These are phyloP conservation scores for Abscondita cerata DNA, from an alignment of 2,888 invertebrate species.

Conservation along the genomic window DNA sequence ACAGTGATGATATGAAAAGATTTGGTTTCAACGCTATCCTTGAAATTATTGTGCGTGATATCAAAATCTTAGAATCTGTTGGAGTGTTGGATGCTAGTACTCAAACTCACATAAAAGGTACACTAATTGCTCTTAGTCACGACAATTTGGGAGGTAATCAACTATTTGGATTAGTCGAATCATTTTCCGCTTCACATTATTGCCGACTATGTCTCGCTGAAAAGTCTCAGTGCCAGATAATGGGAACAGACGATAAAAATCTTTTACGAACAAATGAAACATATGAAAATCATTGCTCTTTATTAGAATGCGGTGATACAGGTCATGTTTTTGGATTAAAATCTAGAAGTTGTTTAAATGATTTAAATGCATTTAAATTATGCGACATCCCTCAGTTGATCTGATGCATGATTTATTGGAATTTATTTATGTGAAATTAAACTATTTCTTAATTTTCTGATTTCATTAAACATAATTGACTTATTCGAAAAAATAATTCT, in stretches of 20 bases:
- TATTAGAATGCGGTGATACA: background rate
- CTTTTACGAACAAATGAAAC: constrained; percentile 21
- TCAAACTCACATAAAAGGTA: too few species aligned
- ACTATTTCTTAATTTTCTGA: constrained; percentile 18
- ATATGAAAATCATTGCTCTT: constrained; percentile 13
- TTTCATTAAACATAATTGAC: constrained; percentile 8
- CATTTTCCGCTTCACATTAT: too few species aligned
- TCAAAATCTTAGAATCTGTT: too few species aligned
- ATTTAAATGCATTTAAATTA: constrained; percentile 36
- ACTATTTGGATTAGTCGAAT: too few species aligned
- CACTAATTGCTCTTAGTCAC: too few species aligned
- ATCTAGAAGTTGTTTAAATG: constrained; percentile 30
- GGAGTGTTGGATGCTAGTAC: too few species aligned
- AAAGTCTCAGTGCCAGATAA: constrained; percentile 26
- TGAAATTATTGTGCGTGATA: too few species aligned
- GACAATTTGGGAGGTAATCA: too few species aligned
- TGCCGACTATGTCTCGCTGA: background rate
- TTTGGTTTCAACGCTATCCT: too few species aligned
- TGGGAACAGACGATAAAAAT: constrained; percentile 12
- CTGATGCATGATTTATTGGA: constrained; percentile 42
- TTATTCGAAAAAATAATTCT: too few species aligned
- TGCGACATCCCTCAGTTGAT: constrained; percentile 32
- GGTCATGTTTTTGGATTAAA: constrained; percentile 32
- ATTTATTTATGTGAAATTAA: constrained; percentile 31
- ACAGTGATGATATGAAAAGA: too few species aligned